These are phyloP conservation scores for Takifugu flavidus DNA, from an alignment of 2,113 vertebrate species.

Conservation along the genomic window DNA sequence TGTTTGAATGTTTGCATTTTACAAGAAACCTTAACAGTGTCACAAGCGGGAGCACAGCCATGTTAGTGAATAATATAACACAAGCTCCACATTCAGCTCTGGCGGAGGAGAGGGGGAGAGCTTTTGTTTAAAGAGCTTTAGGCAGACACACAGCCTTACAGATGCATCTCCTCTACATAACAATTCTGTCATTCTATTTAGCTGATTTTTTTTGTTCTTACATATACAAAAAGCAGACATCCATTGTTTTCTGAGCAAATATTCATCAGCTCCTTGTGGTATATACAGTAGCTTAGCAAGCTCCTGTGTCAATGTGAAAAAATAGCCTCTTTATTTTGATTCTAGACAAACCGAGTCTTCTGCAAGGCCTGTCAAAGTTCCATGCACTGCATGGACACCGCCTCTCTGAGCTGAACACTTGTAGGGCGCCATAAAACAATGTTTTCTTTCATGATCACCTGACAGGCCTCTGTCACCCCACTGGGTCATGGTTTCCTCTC, in stretches of 20 bases:
- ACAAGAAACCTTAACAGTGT: conserved; percentile 13
- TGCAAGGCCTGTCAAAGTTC: conserved; percentile 27
- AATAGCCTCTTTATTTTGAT: conserved; percentile 46
- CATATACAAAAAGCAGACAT: conserved; percentile 68
- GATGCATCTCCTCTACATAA: conserved; percentile 63
- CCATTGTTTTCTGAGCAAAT: conserved; percentile 57
- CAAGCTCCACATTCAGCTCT: conserved; percentile 57
- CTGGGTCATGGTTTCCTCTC: too few relatives aligned
- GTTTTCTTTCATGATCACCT: too few relatives aligned
- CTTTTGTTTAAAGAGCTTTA: conserved; percentile 84
- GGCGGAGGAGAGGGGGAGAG: conserved; percentile 67
- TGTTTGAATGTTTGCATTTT: conserved; percentile 43
- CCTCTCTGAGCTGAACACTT: too few relatives aligned
- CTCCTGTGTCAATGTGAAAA: conserved; percentile 64
- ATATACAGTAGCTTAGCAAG: conserved; percentile 61
- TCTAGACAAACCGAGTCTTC: conserved; percentile 51
- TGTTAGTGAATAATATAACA: conserved; percentile 49
- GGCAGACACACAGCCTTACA: conserved; percentile 70
- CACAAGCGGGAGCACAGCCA: conserved; percentile 34
- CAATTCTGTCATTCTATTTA: conserved; percentile 47
- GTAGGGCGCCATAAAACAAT: conserved; percentile 15
- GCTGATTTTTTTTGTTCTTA: conserved; percentile 77
- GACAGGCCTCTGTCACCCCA: too few relatives aligned
- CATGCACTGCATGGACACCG: conserved; percentile 33
- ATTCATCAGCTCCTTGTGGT: conserved; percentile 47